Conservation (phyloP, 1,140 invertebrate species). For the Samia ricini region DNA sequence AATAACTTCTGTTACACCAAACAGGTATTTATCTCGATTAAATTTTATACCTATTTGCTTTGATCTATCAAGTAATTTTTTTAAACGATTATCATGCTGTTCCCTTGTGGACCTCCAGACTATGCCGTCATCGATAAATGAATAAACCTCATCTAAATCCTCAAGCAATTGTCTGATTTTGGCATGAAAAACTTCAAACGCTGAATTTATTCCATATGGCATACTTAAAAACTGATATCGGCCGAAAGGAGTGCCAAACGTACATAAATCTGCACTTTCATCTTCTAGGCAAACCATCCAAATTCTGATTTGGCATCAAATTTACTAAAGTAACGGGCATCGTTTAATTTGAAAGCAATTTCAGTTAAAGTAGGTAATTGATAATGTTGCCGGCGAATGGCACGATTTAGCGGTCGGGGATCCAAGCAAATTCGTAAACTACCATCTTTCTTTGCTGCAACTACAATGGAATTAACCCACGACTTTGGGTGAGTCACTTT, state of each 20-base stretch:
- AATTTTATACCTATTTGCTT: conserved; percentile 10
- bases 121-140: conserved; percentile 13
- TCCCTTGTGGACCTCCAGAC: background rate
- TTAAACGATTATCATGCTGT: conserved; percentile 6
- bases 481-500: conserved; percentile 20
- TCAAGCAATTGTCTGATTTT: conserved; percentile 11
- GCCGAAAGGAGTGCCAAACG: conserved; percentile 35
- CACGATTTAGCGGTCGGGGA: conserved; percentile 23
- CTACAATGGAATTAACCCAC: conserved; percentile 20
- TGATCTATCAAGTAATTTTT: background rate
- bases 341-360: conserved; percentile 17
- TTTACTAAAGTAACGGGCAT: conserved; percentile 27
- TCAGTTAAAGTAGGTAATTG: conserved; percentile 28
- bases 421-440: conserved; percentile 26
- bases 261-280: too few relatives aligned
- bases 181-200: conserved; percentile 35
- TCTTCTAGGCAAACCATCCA: conserved; percentile 26
- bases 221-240: conserved; percentile 35
- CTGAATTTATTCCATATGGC: conserved; percentile 33
- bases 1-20: conserved; percentile 6
- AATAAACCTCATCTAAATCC: conserved; percentile 9
- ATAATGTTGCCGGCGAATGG: conserved; percentile 28
- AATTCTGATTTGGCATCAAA: conserved; percentile 35
- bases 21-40: conserved; percentile 4
- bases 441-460: conserved; percentile 23